Evolutionary conservation across 2,888 invertebrate genomes (phyloP).

Genomic region (Tetranychus piercei): DNA sequence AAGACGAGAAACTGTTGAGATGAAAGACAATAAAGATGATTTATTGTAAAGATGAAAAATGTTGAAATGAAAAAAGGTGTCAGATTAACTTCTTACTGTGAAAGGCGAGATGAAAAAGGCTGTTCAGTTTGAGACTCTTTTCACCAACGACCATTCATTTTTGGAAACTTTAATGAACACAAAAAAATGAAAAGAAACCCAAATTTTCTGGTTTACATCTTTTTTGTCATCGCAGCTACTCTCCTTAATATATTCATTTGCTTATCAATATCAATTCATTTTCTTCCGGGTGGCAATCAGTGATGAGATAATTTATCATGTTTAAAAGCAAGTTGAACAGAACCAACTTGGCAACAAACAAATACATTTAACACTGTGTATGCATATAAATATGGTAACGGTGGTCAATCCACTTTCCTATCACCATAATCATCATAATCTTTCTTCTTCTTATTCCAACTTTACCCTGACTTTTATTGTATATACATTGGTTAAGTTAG

Average conservation of each 20-base stretch:
- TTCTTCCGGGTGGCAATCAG: no score
- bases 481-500: neutral
- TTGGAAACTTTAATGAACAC: no score
- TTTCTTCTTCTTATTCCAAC: neutral
- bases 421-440: neutral
- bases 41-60: neutral
- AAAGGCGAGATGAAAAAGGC: neutral
- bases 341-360: neutral
- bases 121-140: neutral
- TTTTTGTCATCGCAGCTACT: no score
- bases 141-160: no score
- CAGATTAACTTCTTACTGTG: neutral
- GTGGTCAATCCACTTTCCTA: neutral
- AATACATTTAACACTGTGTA: neutral
- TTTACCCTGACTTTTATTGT: no score
- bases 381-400: neutral
- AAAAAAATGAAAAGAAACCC: no score
- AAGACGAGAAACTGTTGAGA: neutral
- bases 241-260: no score
- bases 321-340: no score
- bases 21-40: neutral
- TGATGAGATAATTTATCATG: no score
- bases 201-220: no score
- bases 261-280: no score
- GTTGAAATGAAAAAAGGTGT: neutral